Base-by-base conservation (phyloP, 2,797 vertebrate genomes). In the Schizothorax lantsangensis region DNA sequence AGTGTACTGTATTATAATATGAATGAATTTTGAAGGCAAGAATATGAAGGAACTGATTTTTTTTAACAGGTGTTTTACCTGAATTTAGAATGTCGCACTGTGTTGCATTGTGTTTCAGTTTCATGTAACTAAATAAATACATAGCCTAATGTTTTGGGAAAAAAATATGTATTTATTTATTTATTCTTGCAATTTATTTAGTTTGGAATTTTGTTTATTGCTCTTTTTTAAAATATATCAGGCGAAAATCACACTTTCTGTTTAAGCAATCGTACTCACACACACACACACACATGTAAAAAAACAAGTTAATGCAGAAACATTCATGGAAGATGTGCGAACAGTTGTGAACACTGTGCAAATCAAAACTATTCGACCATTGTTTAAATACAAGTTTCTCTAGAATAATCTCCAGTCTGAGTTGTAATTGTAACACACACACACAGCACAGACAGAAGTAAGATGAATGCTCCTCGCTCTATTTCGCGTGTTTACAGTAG, bases 401-500 rank as follows among this genome's bases (percentile, higher is more conserved):
- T 38, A 79, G 36, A 43, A 40, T 79, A 45, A 64, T 64, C n/a
- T 30, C 9, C 57, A 45, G 38, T 21, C 57, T 45, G 38, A 79
- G 38, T 62, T 45, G 21, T 43, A 79, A 59, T 62, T 14, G 9
- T 30, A 14, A 64, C 59, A 14, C 57, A 64, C 59, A 14, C 57
- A 26, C 43, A 45, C 40, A 47, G 59, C 17, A 66, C 45, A 81
- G 26, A 88, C 57, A 45, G 26, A 84, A 84, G 59, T 52, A 59
- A 15, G 68, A 47, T 43, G 43, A 49, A 64, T 83, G 36, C 62
- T 14, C n/a, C 73, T 57, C 30, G 49, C 69, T 66, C 36, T 59
- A 19, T 80, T 64, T 64, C 19, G 3, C 21, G 40, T 80, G 57
- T 85, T 83, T 87, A 83, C 38, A 83, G 59, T 66, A 64, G 54